Percentiles rank a stretch among this genome's conserved stretches.
Conservation (phyloP, 2,113 vertebrate species). For the Anguilla japonica region DNA sequence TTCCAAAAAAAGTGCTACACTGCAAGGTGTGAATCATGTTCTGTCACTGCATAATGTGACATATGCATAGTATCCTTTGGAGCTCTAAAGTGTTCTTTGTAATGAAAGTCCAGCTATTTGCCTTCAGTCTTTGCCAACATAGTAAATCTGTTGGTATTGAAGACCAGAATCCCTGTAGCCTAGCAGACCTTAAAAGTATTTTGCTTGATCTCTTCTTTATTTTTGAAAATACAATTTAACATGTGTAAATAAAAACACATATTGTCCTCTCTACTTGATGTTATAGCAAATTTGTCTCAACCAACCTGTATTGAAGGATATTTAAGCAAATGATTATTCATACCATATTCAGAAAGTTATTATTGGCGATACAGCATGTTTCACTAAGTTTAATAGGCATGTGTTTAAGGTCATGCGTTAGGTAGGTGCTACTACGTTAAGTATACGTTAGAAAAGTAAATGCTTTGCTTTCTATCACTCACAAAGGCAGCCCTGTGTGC, state of each 20-base stretch:
- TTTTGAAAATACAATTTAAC: no score
- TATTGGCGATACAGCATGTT: no score
- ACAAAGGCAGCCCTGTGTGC: neutral
- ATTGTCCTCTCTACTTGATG: neutral
- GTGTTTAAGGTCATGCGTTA: no score
- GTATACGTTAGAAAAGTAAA: no score
- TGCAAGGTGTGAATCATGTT: neutral
- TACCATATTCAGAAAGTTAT: neutral
- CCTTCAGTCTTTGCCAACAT: neutral
- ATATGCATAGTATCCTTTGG: neutral
- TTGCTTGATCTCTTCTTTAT: no score
- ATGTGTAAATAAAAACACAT: no score
- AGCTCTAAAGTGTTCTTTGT: neutral
- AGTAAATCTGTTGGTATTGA: neutral
- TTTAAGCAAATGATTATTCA: neutral
- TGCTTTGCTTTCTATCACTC: neutral
- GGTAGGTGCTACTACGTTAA: no score
- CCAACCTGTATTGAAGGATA: neutral
- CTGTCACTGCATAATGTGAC: neutral
- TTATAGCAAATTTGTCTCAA: no score
- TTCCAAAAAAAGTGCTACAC: neutral
- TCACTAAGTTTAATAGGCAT: no score
- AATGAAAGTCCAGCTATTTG: neutral
- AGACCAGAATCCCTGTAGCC: neutral
- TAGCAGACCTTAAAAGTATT: neutral